These are phyloP conservation scores for Dolichomitus sp. DNA, from an alignment of 2,888 invertebrate species.

Conservation along the genomic window DNA sequence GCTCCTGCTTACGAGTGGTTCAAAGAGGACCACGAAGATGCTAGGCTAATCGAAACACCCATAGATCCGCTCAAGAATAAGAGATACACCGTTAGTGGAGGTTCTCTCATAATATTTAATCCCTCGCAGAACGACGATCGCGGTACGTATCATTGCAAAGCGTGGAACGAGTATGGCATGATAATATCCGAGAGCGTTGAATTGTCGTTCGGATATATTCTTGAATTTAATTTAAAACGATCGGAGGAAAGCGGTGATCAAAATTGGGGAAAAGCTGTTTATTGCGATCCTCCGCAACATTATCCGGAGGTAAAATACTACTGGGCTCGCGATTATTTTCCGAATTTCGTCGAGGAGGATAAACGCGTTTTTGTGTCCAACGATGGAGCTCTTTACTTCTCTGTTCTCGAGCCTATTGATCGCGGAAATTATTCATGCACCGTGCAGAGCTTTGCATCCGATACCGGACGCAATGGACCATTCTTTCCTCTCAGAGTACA, in stretches of 20 bases:
- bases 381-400: conserved; percentile 98
- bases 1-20: conserved; percentile 97
- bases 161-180: conserved; percentile 95
- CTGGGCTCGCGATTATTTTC: conserved; percentile 96
- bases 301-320: conserved; percentile 96
- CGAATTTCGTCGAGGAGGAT: conserved; percentile 97
- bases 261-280: conserved; percentile 97
- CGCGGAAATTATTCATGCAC: conserved; percentile 96
- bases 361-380: conserved; percentile 96
- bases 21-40: conserved; percentile 94
- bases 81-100: conserved; percentile 96
- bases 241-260: conserved; percentile 94
- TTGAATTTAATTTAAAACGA: conserved; percentile 96
- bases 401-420: conserved; percentile 96
- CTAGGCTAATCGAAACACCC: conserved; percentile 90
- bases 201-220: conserved; percentile 95
- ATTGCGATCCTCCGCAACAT: conserved; percentile 97
- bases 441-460: conserved; percentile 95
- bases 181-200: conserved; percentile 96
- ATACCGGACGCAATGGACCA: conserved; percentile 96
- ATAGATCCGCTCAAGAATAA: conserved; percentile 93
- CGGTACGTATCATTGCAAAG: conserved; percentile 97
- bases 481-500: conserved; percentile 94
- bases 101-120: conserved; percentile 94
- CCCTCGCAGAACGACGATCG: conserved; percentile 93